Evolutionary conservation across 2,113 vertebrate species (phyloP).

Genomic region (Hippolais icterina): DNA sequence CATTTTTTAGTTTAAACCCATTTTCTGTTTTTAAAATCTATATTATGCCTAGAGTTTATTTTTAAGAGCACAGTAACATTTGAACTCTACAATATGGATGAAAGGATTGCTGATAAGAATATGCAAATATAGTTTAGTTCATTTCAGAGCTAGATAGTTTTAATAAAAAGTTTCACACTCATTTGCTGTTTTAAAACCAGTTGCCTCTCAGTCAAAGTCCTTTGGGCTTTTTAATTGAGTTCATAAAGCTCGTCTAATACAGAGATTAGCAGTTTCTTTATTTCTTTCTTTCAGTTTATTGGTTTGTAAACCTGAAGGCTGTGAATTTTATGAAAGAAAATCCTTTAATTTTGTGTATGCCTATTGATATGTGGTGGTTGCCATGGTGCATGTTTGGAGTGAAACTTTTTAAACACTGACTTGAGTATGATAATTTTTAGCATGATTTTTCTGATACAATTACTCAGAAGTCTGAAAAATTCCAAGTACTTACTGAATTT

Average conservation of each 20-base stretch:
- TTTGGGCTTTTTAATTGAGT: not conserved
- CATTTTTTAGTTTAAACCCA: not conserved
- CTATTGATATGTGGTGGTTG: not conserved
- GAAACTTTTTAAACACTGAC: not conserved
- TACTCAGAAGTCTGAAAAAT: not conserved
- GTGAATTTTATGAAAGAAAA: constrained; percentile 26
- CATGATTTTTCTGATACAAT: not conserved
- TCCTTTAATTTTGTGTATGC: constrained; percentile 1
- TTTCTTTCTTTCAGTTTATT: not conserved
- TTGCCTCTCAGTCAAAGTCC: not conserved
- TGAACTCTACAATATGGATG: not conserved
- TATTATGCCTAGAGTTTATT: not conserved
- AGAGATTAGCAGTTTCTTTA: not conserved
- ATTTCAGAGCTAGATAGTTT: not conserved
- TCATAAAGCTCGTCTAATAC: constrained; percentile 12
- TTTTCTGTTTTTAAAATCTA: not conserved
- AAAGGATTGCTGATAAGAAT: not conserved
- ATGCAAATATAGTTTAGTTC: not conserved
- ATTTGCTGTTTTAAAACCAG: not conserved
- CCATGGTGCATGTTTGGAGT: not conserved
- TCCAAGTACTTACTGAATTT: not conserved
- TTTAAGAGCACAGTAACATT: not conserved
- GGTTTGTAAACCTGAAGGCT: constrained; percentile 9
- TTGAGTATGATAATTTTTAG: not conserved
- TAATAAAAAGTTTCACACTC: not conserved